These are phyloP conservation scores for Poeciliopsis retropinna DNA, from an alignment of 2,113 vertebrate genomes.

Conservation along the genomic window DNA sequence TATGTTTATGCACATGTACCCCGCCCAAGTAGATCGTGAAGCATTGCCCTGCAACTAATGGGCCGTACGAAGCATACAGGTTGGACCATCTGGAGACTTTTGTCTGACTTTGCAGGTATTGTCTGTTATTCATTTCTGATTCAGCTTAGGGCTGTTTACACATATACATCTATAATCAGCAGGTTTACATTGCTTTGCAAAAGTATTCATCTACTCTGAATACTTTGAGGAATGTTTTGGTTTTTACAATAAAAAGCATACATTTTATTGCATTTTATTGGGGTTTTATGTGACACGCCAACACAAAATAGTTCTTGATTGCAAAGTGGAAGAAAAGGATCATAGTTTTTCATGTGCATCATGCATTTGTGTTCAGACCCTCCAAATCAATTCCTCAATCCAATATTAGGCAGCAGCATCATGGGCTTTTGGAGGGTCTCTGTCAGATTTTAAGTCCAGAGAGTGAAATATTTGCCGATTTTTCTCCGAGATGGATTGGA, in stretches of 20 bases:
- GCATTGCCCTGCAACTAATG: conserved; percentile 49
- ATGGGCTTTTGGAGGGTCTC: too few relatives aligned
- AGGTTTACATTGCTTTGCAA: background rate
- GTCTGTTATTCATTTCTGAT: conserved; percentile 42
- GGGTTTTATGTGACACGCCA: background rate
- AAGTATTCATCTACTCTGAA: background rate
- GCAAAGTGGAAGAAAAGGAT: background rate
- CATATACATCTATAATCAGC: background rate
- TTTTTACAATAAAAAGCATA: background rate
- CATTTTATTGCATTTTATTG: background rate
- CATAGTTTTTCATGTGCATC: too few relatives aligned
- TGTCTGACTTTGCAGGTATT: conserved; percentile 33
- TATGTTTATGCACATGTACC: conserved; percentile 19
- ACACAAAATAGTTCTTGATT: background rate
- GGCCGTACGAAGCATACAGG: conserved; percentile 53
- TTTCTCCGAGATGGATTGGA: too few relatives aligned
- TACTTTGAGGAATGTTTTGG: too few relatives aligned
- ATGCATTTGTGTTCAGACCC: too few relatives aligned
- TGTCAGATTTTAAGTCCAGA: too few relatives aligned
- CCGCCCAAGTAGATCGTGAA: conserved; percentile 49
- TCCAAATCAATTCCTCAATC: too few relatives aligned
- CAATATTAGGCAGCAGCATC: too few relatives aligned
- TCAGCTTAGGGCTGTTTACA: conserved; percentile 28
- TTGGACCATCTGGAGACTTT: conserved; percentile 57
- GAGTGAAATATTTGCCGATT: too few relatives aligned